Conservation (phyloP, 2,113 vertebrate species). For the Dinomys branickii region DNA sequence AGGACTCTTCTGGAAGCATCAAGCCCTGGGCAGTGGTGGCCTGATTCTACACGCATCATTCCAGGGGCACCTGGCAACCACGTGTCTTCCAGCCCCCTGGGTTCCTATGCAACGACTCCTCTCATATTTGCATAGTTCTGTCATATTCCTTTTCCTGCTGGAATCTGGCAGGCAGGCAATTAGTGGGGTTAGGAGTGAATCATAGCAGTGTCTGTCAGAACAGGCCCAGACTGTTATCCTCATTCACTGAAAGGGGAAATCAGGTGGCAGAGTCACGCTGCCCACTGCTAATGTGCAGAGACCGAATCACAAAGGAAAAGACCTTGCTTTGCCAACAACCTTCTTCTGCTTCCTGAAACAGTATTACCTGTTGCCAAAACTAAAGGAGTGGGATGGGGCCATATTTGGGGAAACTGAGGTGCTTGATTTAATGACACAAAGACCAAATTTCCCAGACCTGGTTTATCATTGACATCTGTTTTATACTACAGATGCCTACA, state of each 20-base stretch:
- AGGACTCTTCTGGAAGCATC: background rate
- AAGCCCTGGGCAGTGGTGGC: fast-evolving
- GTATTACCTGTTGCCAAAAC: background rate
- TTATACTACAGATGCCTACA: background rate
- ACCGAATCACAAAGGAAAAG: background rate
- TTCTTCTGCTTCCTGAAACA: background rate
- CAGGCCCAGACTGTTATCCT: background rate
- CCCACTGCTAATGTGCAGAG: background rate
- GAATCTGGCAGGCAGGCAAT: background rate
- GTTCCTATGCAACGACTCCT: background rate
- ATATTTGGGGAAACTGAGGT: background rate
- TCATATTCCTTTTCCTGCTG: background rate
- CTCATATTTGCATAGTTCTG: background rate
- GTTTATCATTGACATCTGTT: background rate
- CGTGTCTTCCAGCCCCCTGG: background rate
- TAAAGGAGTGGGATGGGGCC: background rate
- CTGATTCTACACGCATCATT: background rate
- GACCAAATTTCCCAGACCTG: background rate
- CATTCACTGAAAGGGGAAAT: background rate
- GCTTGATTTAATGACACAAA: background rate
- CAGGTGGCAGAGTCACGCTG: background rate
- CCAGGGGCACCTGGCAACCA: no score
- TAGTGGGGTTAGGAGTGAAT: background rate
- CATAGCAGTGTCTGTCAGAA: background rate
- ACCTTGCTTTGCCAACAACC: background rate